These are phyloP conservation scores for Nanorana parkeri DNA, from an alignment of 2,113 vertebrate genomes.

Conservation along the genomic window DNA sequence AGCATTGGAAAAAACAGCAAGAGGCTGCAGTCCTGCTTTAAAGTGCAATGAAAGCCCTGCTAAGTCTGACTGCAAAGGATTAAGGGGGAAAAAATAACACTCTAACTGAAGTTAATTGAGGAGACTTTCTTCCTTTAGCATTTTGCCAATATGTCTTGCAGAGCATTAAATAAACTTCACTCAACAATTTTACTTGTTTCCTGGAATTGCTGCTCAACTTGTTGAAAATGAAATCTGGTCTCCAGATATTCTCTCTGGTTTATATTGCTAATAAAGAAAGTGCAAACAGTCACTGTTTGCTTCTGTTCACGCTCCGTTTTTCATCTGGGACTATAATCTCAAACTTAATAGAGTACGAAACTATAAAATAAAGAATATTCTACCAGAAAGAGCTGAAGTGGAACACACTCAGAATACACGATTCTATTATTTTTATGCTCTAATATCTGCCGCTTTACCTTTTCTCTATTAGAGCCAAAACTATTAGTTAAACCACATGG, in stretches of 20 bases:
- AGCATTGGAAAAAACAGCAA: too few species aligned
- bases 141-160: too few species aligned
- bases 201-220: conserved; percentile 61
- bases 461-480: conserved; percentile 55
- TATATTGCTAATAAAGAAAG: conserved; percentile 84
- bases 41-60: too few species aligned
- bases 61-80: too few species aligned
- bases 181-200: too few species aligned
- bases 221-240: conserved; percentile 84
- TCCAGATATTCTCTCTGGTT: conserved; percentile 82
- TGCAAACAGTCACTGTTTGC: conserved; percentile 84
- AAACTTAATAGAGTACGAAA: conserved; percentile 83
- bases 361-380: conserved; percentile 67
- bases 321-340: conserved; percentile 83
- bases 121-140: too few species aligned
- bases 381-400: conserved; percentile 41
- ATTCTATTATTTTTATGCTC: conserved; percentile 62
- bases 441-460: conserved; percentile 25
- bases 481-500: conserved; percentile 55
- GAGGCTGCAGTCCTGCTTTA: too few species aligned
- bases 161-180: too few species aligned
- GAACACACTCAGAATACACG: conserved; percentile 15
- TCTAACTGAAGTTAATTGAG: too few species aligned
- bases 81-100: too few species aligned
- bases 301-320: conserved; percentile 84